Evolutionary conservation across 1,140 invertebrate species (phyloP).

Genomic region (Drosophila tropicalis): DNA sequence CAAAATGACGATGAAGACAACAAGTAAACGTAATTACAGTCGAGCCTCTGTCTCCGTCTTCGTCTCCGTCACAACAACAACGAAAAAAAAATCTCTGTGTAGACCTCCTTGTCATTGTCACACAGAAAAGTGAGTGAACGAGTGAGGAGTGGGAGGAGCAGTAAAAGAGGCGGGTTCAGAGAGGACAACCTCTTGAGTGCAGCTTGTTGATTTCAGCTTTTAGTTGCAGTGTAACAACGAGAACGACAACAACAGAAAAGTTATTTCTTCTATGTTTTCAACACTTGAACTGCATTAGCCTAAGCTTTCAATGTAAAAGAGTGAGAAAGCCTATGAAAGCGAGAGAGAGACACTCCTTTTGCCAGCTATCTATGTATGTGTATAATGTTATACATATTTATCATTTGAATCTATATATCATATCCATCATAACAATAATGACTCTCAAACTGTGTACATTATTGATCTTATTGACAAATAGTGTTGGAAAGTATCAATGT

Average conservation of each 20-base stretch:
- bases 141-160: constrained; percentile 2
- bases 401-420: neutral
- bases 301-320: constrained; percentile 58
- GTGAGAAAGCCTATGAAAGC: neutral
- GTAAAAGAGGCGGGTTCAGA: neutral
- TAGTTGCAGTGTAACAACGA: constrained; percentile 24
- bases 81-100: constrained; percentile 31
- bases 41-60: constrained; percentile 32
- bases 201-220: constrained; percentile 57
- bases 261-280: constrained; percentile 76
- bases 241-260: constrained; percentile 50
- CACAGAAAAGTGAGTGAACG: constrained; percentile 37
- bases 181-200: constrained; percentile 51
- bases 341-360: neutral
- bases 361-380: constrained; percentile 1
- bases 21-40: constrained; percentile 78
- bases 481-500: neutral
- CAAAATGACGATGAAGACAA: constrained; percentile 58
- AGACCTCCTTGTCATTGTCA: constrained; percentile 78
- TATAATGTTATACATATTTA: neutral
- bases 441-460: constrained; percentile 8
- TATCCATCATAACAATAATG: constrained; percentile 11
- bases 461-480: neutral
- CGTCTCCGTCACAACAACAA: constrained; percentile 7
- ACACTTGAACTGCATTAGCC: constrained; percentile 78